Evolutionary conservation across 2,113 vertebrate genomes (phyloP).

Genomic region (Galemys pyrenaicus): DNA sequence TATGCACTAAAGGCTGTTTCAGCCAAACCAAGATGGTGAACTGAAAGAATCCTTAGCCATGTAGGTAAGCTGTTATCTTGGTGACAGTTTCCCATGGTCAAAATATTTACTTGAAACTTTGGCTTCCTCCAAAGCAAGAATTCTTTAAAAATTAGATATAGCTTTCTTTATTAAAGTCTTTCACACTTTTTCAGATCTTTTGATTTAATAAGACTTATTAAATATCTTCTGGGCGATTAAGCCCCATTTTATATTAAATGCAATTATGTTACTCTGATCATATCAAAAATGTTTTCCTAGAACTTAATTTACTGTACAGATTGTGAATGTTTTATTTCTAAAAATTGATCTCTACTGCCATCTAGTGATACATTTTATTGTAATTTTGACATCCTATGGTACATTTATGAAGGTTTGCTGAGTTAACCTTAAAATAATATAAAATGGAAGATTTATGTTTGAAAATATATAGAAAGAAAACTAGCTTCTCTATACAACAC

Average conservation of each 20-base stretch:
- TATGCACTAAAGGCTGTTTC: slow-evolving; percentile 1
- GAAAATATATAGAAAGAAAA: neutral
- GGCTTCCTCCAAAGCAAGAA: slow-evolving; percentile 34
- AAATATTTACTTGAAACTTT: neutral
- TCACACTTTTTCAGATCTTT: neutral
- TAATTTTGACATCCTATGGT: neutral
- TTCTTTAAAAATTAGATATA: slow-evolving; percentile 21
- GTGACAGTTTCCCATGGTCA: neutral
- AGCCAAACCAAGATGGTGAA: neutral
- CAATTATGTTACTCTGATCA: neutral
- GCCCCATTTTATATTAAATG: slow-evolving; percentile 61
- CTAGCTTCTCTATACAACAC: neutral
- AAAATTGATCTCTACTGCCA: slow-evolving; percentile 81
- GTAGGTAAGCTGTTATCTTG: neutral
- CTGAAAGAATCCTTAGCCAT: neutral
- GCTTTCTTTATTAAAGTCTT: slow-evolving; percentile 9
- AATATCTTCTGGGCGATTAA: slow-evolving; percentile 46
- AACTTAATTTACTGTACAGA: neutral
- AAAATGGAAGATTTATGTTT: neutral
- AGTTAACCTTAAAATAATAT: neutral
- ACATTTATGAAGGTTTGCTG: neutral
- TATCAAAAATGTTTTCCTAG: neutral
- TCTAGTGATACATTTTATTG: slow-evolving; percentile 67
- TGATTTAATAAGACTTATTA: slow-evolving; percentile 16
- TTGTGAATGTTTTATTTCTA: neutral